Base-by-base conservation (phyloP, 2,113 vertebrate genomes). In the Vidua chalybeata region DNA sequence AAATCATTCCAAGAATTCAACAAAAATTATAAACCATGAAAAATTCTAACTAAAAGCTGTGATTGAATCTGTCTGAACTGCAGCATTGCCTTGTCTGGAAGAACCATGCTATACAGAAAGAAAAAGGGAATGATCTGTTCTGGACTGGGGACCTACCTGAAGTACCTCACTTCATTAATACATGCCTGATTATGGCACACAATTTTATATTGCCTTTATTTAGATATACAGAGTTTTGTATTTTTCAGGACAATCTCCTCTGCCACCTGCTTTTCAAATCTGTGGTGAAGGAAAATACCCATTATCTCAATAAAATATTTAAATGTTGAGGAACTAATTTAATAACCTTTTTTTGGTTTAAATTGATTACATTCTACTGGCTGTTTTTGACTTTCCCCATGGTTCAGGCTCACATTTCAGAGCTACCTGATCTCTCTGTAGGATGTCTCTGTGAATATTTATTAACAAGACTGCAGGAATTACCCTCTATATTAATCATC, bases 361-460 rank as follows among this genome's bases (percentile, higher is more conserved):
- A 87, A 84, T 56, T 87, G n/a, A 89, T 94, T 79, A 76, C 37
- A 23, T 82, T 82, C 41, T 52, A 2, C 31, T 86, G 79, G 59
- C 45, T 79, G 22, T 2, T 77, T 77, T 59, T 82, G 11, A 83
- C 76, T 67, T 43, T 92, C 76, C 54, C 77, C 56, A 45, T 16
- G 66, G 73, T 76, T 94, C 68, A 92, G 66, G 62, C 35, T 90
- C 66, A 86, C 45, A 49, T 84, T 64, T 74, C 78, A 75, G 26
- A 82, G 83, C 75, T 86, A 75, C 89, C 87, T 67, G 83, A 87
- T 96, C 45, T 83, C 69, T 67, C 86, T 88, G 84, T 49, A 82
- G 76, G 86, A 82, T 63, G 49, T 49, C 75, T 84, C 77, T 59
- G 92, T 64, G 83, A 94, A 91, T 94, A 95, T 94, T 94, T 96